Conservation (phyloP, 2,797 vertebrate species). For the Gobionotothen gibberifrons region DNA sequence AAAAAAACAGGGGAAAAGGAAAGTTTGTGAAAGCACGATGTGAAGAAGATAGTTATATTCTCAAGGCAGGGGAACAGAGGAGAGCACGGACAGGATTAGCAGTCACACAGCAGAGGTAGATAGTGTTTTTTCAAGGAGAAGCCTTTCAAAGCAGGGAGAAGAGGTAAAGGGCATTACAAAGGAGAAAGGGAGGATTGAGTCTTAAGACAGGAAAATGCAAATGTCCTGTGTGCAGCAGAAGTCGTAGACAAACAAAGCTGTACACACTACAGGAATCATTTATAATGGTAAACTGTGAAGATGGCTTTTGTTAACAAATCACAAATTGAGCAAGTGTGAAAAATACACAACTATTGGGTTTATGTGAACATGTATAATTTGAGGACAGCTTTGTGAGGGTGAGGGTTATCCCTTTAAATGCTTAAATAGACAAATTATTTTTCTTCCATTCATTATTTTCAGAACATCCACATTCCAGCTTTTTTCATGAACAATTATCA, state of each 20-base stretch:
- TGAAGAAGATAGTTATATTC: constrained; percentile 31
- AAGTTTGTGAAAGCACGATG: constrained; percentile 38
- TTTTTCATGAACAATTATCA: background rate
- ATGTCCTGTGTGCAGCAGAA: constrained; percentile 33
- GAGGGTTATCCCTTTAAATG: background rate
- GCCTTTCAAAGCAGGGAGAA: constrained; percentile 22
- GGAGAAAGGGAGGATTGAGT: constrained; percentile 1
- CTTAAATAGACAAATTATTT: background rate
- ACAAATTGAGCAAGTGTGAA: constrained; percentile 38
- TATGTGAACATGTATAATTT: background rate
- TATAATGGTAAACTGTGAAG: constrained; percentile 11
- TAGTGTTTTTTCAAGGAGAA: constrained; percentile 6
- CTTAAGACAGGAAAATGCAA: constrained; percentile 50
- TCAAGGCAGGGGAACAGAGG: constrained; percentile 26
- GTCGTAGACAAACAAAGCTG: constrained; percentile 26
- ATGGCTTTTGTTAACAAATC: constrained; percentile 21
- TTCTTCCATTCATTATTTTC: constrained; percentile 4
- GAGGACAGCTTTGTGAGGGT: background rate
- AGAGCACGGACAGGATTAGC: constrained; percentile 22
- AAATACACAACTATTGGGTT: constrained; percentile 11
- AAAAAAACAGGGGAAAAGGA: constrained; percentile 28
- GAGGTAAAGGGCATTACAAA: background rate
- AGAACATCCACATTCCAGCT: constrained; percentile 7
- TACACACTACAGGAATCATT: background rate
- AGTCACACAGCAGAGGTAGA: constrained; percentile 25